Base-by-base conservation (phyloP, 2,113 vertebrate genomes). In the Petaurus breviceps region DNA sequence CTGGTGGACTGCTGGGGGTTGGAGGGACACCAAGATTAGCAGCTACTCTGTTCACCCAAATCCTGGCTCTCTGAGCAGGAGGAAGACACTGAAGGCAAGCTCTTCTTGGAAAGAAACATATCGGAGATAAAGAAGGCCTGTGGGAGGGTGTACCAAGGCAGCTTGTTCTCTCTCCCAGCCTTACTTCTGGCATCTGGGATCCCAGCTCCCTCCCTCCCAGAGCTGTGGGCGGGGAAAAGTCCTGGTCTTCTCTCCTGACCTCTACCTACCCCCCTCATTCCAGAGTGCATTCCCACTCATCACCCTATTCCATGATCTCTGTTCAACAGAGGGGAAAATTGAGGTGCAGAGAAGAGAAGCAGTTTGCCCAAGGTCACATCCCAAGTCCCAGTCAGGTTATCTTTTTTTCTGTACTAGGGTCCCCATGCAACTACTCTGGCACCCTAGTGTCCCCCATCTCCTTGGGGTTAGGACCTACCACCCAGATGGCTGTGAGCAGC, bases 91-190 rank as follows among this genome's bases (percentile, higher is more conserved):
- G 98, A 98, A 96, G 96, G 52, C 94, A 98, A 97, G 89, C 96
- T 94, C 95, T 95, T 97, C 93, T 98, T 54, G 37, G 95, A 98
- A 93, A 98, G 99, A 96, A 99, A 99, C 99, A 99, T 98, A 97
- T 98, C 98, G 46, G 99, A 99, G 97, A 99, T 98, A 97, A 98
- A 98, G 98, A 99, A 99, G 28, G 98, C 99, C 99, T 99, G 97
- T 8, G 96, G 95, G 93, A 8, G 50, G n/a, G 37, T 43, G 19
- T 84, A 43, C 68, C 19, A 43, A 84, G n/a, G 37, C n/a, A 84
- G 68, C n/a, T 43, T 84, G 68, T 43, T 84, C 37, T 84, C n/a
- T 23, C 19, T 23, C n/a, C n/a, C 68, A 92, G 57, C 28, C 23
- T 24, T 68, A 22, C 54, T 22, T 37, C 57, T 43, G 57, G 49